Evolutionary conservation across 2,888 invertebrate genomes (phyloP).

Genomic region (Cynaeus angustus): DNA sequence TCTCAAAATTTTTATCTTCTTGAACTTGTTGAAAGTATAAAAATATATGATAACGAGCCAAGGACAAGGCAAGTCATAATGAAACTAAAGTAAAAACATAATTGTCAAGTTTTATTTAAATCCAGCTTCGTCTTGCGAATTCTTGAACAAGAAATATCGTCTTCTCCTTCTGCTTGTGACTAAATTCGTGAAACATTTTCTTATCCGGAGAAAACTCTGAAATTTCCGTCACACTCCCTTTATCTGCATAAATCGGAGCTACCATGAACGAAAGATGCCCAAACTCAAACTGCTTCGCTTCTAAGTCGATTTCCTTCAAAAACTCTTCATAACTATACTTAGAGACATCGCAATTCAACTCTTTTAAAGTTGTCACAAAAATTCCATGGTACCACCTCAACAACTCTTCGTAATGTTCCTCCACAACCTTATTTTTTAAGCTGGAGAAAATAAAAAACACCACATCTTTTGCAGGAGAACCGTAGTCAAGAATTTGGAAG

Average conservation of each 20-base stretch:
- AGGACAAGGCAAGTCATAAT: too few species aligned
- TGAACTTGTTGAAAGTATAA: too few species aligned
- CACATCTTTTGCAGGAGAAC: constrained; percentile 56
- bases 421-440: constrained; percentile 41
- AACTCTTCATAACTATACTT: not conserved
- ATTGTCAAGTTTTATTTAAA: not conserved
- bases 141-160: not conserved
- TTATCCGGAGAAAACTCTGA: not conserved
- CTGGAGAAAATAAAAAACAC: constrained; percentile 61
- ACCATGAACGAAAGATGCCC: constrained; percentile 24
- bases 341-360: constrained; percentile 14
- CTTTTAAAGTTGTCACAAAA: constrained; percentile 20
- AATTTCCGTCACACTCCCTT: constrained; percentile 9
- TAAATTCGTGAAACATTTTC: not conserved
- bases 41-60: too few species aligned
- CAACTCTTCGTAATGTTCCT: constrained; percentile 15
- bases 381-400: constrained; percentile 23
- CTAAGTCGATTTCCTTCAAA: constrained; percentile 10
- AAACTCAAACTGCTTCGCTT: constrained; percentile 15
- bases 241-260: constrained; percentile 12
- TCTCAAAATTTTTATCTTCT: too few species aligned
- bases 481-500: constrained; percentile 58
- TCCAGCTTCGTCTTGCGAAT: not conserved
- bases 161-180: not conserved
- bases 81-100: too few species aligned